Evolutionary conservation across 1,140 invertebrate species (phyloP).

Genomic region (Ruditapes philippinarum): DNA sequence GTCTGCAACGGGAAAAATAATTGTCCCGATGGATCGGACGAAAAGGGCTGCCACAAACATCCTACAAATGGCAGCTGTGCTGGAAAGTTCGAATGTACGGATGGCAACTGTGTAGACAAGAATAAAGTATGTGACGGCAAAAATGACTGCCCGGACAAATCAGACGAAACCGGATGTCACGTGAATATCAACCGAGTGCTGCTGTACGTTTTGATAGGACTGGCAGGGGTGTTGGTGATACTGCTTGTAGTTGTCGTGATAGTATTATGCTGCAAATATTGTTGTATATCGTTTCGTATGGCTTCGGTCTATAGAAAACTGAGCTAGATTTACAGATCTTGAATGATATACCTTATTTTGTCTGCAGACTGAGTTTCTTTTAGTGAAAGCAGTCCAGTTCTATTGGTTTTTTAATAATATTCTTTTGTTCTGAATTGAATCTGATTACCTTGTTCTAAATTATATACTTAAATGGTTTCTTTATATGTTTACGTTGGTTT

Average conservation of each 20-base stretch:
- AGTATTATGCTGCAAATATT: constrained; percentile 31
- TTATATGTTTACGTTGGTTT: too few relatives aligned
- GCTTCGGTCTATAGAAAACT: constrained; percentile 8
- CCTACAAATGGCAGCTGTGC: background rate
- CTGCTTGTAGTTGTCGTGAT: constrained; percentile 26
- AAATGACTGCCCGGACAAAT: constrained; percentile 34
- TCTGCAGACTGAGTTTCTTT: too few relatives aligned
- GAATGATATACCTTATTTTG: too few relatives aligned
- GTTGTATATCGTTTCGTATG: background rate
- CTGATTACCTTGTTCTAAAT: too few relatives aligned
- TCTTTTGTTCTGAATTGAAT: too few relatives aligned
- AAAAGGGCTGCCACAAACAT: constrained; percentile 4
- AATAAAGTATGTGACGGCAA: constrained; percentile 36
- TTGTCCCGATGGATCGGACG: constrained; percentile 42
- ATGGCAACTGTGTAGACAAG: constrained; percentile 23
- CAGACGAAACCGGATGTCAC: constrained; percentile 42
- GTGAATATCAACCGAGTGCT: background rate
- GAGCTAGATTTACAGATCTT: too few relatives aligned
- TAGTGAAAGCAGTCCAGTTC: too few relatives aligned
- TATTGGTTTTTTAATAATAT: too few relatives aligned
- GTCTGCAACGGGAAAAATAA: constrained; percentile 40
- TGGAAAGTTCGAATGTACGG: constrained; percentile 44
- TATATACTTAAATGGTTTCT: too few relatives aligned
- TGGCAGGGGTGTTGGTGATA: background rate
- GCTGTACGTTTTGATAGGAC: background rate